A percentile compares a stretch with the other conserved stretches of the same genome.
Conservation (phyloP, 2,888 invertebrate species). For the Anagyrus pseudococci region DNA sequence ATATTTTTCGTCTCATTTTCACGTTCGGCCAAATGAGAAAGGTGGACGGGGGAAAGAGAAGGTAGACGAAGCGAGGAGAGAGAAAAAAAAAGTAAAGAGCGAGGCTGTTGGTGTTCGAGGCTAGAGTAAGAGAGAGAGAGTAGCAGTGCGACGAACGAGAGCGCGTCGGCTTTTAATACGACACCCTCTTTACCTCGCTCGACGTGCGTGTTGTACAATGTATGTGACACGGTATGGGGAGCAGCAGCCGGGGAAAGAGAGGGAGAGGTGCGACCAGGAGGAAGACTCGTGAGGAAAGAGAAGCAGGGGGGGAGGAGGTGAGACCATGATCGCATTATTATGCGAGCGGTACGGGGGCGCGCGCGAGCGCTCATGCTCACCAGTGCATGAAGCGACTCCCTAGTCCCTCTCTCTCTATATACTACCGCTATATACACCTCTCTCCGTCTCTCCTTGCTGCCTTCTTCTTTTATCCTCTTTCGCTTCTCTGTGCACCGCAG, state of each 20-base stretch:
- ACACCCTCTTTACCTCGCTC: constrained; percentile 15
- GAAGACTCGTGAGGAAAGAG: constrained; percentile 28
- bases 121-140: not conserved
- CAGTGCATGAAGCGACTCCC: constrained; percentile 51
- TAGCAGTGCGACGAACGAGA: constrained; percentile 20
- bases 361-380: constrained; percentile 47
- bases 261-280: constrained; percentile 23
- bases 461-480: constrained; percentile 3
- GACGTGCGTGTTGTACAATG: constrained; percentile 25
- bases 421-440: no score
- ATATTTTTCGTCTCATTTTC: constrained; percentile 35
- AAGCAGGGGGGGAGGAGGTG: constrained; percentile 13
- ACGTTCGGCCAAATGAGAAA: constrained; percentile 36
- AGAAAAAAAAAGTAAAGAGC: constrained; percentile 24
- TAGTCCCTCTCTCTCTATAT: constrained; percentile 4
- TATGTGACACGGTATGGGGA: constrained; percentile 16
- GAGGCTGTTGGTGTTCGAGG: not conserved
- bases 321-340: constrained; percentile 52
- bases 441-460: constrained; percentile 2
- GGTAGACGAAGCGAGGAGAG: constrained; percentile 18
- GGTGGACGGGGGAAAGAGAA: not conserved
- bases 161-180: constrained; percentile 25
- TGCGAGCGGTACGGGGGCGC: constrained; percentile 37
- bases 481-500: not conserved
- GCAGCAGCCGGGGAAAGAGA: constrained; percentile 21